Percentiles rank a stretch among this genome's conserved stretches.
phyloP scores from a whole-genome alignment of 2,797 vertebrate genomes.

The Melopsittacus undulatus region DNA sequence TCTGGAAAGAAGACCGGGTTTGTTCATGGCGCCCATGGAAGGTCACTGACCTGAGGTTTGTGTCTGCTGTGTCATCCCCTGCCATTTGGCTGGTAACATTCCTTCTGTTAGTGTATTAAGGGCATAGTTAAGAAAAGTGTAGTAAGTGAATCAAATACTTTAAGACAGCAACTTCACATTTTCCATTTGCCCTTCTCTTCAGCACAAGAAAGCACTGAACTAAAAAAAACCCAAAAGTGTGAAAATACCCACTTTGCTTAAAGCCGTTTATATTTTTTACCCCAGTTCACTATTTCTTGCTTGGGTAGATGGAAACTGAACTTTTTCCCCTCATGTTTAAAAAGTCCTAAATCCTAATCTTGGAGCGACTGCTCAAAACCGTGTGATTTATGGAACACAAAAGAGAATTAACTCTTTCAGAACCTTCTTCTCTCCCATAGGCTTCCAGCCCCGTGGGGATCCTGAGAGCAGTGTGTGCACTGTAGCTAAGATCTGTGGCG shows the following conservation, averaged over 20 bases:
- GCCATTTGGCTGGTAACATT: background rate
- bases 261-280: background rate
- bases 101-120: background rate
- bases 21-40: background rate
- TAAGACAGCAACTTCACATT: background rate
- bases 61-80: conserved; percentile 14
- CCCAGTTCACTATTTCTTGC: background rate
- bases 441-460: background rate
- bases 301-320: background rate
- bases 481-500: background rate
- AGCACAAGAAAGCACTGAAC: background rate
- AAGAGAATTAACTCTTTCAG: conserved; percentile 31
- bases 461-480: background rate
- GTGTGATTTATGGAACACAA: background rate
- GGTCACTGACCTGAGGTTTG: conserved; percentile 45
- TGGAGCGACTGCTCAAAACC: background rate
- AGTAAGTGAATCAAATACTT: background rate
- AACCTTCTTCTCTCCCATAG: background rate
- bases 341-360: background rate
- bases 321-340: background rate
- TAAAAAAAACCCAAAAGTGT: background rate
- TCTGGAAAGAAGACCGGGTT: conserved; percentile 19
- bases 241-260: background rate
- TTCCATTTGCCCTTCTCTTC: background rate
- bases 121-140: background rate